These are phyloP conservation scores for Notarius lentiginosus DNA, from an alignment of 2,113 vertebrate species.

Conservation along the genomic window DNA sequence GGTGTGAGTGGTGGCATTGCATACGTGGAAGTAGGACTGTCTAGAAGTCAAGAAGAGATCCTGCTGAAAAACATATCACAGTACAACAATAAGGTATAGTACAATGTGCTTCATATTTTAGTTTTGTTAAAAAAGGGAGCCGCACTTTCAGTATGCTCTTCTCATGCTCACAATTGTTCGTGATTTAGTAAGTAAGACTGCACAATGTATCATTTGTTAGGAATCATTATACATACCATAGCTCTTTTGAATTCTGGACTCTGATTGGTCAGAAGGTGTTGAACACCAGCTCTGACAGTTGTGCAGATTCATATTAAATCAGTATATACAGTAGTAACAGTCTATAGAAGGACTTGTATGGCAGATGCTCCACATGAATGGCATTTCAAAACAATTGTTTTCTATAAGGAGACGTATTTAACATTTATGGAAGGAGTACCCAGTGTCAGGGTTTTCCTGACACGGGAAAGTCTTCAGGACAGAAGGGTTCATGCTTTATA, in stretches of 20 bases:
- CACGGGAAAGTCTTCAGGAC: no score
- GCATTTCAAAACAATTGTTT: not conserved
- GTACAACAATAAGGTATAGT: conserved; percentile 73
- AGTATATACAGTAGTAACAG: not conserved
- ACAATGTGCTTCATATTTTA: not conserved
- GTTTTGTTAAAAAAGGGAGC: not conserved
- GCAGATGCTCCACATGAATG: not conserved
- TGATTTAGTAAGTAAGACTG: not conserved
- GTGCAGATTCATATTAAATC: not conserved
- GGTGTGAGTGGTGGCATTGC: conserved; percentile 65
- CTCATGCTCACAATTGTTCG: not conserved
- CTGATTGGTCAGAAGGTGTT: not conserved
- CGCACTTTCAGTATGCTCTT: not conserved
- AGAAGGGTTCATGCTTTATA: no score
- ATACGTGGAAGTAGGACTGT: fast-evolving
- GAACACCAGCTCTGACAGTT: not conserved
- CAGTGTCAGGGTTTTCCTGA: no score
- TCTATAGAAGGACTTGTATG: not conserved
- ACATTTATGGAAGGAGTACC: no score
- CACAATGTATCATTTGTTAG: not conserved
- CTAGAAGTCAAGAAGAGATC: conserved; percentile 23
- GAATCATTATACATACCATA: not conserved
- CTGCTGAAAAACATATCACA: conserved; percentile 73
- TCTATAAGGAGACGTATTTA: no score
- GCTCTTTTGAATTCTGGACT: not conserved